Evolutionary conservation across 92 coral and sea anemone species (phyloP), one percentile per base, ranked within the genome.

Genomic region (Epizoanthus illoricatus): DNA sequence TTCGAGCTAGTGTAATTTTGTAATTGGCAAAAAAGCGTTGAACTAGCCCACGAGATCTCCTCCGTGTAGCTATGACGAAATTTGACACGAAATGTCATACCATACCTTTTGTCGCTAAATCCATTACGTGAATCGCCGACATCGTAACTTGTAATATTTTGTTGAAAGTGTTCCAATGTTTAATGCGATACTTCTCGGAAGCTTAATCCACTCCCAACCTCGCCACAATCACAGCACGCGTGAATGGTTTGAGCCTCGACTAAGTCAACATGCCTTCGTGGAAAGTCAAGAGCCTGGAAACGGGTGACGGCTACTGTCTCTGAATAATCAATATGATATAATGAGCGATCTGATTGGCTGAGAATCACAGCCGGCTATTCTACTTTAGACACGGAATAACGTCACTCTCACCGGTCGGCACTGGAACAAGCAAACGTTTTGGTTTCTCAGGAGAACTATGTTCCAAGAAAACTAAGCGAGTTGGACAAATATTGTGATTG

Each of bases 101-200:
- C 45, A 5, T 63, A 78, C 82, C 82, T 78, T 78, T 78, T 78
- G 82, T 21, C 13, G 82, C 82, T 63, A 78, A 63, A 21, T 78
- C 82, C 82, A 78, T 78, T 18, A 78, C 82, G n/a, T 78, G 82
- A 78, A 78, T 62, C 41, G 70, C 71, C 62, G 82, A 78, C 82
- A 78, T 78, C 47, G 42, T 76, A 21, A 12, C 3, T 62, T 11
- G 71, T 78, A 68, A 45, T 68, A 68, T 68, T 39, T 39, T 6
- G 73, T 5, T 36, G 43, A 39, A 4, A 28, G 43, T 19, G 28
- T 13, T 36, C 49, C 43, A 75, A 10, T 58, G 5, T 59, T 18
- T 7, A 39, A 41, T 42, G 36, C 45, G 5, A 18, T 5, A 62
- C 28, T 4, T 43, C 15, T 7, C 10, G 39, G 16, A 13, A 0